Conservation (phyloP, 2,888 invertebrate genomes). For the Pristionchus exspectatus region DNA sequence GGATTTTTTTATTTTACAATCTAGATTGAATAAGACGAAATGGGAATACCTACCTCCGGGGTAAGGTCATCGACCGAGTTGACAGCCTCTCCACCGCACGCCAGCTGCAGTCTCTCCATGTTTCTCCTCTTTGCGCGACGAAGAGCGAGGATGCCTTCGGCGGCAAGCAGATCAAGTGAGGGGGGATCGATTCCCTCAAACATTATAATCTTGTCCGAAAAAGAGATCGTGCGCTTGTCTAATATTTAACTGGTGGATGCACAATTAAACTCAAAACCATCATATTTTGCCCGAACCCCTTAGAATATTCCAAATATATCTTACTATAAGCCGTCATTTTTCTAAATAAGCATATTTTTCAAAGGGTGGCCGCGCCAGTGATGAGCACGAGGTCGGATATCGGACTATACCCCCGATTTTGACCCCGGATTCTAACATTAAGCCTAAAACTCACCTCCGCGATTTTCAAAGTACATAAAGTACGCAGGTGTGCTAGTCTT, state of each 20-base stretch:
- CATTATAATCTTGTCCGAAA: neutral
- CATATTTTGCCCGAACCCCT: no score
- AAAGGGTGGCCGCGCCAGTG: no score
- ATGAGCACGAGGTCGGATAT: no score
- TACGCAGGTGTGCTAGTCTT: no score
- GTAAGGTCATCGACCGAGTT: slow-evolving; percentile 95
- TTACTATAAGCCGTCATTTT: no score
- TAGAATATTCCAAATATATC: no score
- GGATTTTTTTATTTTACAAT: no score
- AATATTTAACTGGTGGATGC: neutral
- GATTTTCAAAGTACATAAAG: no score
- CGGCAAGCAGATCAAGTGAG: slow-evolving; percentile 94
- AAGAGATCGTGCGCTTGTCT: neutral
- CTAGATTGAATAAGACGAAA: neutral
- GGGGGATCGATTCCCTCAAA: slow-evolving; percentile 93
- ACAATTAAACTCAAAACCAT: neutral
- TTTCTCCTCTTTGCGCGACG: slow-evolving; percentile 97
- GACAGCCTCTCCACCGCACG: slow-evolving; percentile 95
- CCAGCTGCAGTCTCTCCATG: slow-evolving; percentile 96
- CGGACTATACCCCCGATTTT: no score
- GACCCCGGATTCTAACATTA: no score
- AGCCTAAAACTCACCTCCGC: no score
- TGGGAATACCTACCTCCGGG: slow-evolving; percentile 84
- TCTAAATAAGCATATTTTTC: no score
- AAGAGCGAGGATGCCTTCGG: slow-evolving; percentile 94